Conservation (phyloP, 2,797 vertebrate genomes). For the Oryzias dopingdopingensis region DNA sequence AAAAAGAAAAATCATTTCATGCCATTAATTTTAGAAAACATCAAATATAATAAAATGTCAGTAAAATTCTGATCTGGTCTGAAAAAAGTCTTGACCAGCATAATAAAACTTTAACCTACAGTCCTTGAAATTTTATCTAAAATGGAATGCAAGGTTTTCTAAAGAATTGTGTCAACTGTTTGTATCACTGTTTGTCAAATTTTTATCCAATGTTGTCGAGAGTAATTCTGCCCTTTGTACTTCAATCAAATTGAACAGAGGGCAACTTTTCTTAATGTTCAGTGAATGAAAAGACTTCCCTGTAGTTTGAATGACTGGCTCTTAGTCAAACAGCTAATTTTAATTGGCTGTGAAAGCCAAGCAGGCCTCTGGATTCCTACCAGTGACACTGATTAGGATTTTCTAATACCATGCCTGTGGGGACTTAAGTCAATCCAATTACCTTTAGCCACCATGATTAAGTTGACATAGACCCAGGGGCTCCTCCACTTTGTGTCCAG, state of each 20-base stretch:
- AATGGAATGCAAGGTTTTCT: too few relatives aligned
- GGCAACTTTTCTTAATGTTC: constrained; percentile 14
- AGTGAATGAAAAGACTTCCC: constrained; percentile 35
- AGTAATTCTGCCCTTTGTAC: neutral
- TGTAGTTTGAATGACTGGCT: constrained; percentile 49
- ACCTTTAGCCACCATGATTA: constrained; percentile 70
- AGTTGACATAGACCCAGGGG: constrained; percentile 53
- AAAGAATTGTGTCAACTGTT: too few relatives aligned
- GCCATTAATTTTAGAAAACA: too few relatives aligned
- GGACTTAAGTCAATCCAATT: constrained; percentile 74
- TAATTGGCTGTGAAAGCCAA: constrained; percentile 72
- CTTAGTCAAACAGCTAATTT: constrained; percentile 54
- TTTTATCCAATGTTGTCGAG: too few relatives aligned
- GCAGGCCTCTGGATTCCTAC: constrained; percentile 58
- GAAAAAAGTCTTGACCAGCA: too few relatives aligned
- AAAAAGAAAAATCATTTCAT: too few relatives aligned
- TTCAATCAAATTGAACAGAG: neutral
- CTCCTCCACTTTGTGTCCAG: constrained; percentile 56
- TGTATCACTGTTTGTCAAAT: too few relatives aligned
- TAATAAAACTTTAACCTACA: too few relatives aligned
- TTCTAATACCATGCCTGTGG: constrained; percentile 67
- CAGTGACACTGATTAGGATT: constrained; percentile 75
- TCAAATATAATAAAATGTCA: too few relatives aligned
- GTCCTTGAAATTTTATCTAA: too few relatives aligned
- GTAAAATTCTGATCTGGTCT: too few relatives aligned